phyloP scores from a whole-genome alignment of 2,113 vertebrate species.

The Entomyzon cyanotis region DNA sequence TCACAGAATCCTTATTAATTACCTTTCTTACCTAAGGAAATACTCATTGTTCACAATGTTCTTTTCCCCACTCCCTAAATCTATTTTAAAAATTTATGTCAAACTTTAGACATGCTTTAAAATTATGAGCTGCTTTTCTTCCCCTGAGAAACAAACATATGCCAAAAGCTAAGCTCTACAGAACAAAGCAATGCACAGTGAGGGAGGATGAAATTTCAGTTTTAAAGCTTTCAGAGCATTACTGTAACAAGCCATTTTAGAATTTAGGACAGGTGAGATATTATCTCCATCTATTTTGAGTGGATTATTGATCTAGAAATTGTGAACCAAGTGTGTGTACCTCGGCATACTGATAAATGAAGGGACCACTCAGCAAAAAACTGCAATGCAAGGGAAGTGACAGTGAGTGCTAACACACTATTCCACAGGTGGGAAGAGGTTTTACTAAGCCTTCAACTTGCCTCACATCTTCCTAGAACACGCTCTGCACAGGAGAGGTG shows the following conservation, averaged over 20 bases:
- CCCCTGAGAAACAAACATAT: not conserved
- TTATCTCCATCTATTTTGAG: not conserved
- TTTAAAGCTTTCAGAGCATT: not conserved
- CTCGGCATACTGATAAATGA: not conserved
- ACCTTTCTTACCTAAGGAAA: not conserved
- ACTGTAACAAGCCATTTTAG: not conserved
- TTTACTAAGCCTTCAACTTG: not conserved
- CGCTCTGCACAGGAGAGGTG: not conserved
- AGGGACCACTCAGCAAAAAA: not conserved
- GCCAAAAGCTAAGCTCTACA: not conserved
- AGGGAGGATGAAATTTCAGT: not conserved
- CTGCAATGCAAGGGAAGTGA: not conserved
- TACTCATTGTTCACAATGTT: not conserved
- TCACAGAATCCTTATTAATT: not conserved
- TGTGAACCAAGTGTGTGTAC: not conserved
- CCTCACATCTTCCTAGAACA: not conserved
- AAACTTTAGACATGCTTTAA: not conserved
- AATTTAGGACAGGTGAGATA: constrained; percentile 14
- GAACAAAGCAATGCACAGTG: not conserved
- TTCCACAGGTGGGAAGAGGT: not conserved
- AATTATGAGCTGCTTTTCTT: not conserved
- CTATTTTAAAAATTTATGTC: not conserved
- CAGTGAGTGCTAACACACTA: not conserved
- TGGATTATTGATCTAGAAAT: not conserved
- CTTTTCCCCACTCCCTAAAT: not conserved